These are phyloP conservation scores for Corythornis cristatus DNA, from an alignment of 2,113 vertebrate genomes.

Conservation along the genomic window DNA sequence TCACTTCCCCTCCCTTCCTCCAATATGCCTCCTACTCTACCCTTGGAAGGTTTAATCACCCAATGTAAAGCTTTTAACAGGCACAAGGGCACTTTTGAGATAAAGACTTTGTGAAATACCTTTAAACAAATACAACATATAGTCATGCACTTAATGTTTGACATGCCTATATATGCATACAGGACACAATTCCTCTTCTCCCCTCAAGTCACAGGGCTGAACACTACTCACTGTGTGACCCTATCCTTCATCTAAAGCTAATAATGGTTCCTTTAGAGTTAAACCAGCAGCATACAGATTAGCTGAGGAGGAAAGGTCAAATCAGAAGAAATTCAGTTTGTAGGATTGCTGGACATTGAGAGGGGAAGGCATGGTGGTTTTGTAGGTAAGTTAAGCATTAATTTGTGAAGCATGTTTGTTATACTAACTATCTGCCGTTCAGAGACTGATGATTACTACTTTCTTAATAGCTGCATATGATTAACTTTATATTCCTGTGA, in stretches of 20 bases:
- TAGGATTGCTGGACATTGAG: neutral
- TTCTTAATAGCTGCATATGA: no score
- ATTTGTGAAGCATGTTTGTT: neutral
- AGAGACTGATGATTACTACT: no score
- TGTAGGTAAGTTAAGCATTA: conserved; percentile 16
- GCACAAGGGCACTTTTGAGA: neutral
- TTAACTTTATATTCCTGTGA: no score
- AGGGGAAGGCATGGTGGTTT: neutral
- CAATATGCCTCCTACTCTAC: neutral
- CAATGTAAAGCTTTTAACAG: neutral
- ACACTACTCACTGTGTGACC: neutral
- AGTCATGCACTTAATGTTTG: rapidly evolving
- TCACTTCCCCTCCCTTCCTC: neutral
- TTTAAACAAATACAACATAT: neutral
- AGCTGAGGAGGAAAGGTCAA: neutral
- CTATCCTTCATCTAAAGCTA: neutral
- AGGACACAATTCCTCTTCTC: neutral
- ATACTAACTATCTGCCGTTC: no score
- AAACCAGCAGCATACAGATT: neutral
- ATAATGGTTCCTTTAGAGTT: neutral
- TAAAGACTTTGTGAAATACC: neutral
- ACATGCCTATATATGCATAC: neutral
- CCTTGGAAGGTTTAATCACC: neutral
- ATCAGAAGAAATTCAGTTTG: neutral
- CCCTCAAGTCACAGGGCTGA: neutral